Evolutionary conservation across 1,140 invertebrate species (phyloP), one percentile per base, ranked within the genome.

Genomic region (Scylla paramamosain): DNA sequence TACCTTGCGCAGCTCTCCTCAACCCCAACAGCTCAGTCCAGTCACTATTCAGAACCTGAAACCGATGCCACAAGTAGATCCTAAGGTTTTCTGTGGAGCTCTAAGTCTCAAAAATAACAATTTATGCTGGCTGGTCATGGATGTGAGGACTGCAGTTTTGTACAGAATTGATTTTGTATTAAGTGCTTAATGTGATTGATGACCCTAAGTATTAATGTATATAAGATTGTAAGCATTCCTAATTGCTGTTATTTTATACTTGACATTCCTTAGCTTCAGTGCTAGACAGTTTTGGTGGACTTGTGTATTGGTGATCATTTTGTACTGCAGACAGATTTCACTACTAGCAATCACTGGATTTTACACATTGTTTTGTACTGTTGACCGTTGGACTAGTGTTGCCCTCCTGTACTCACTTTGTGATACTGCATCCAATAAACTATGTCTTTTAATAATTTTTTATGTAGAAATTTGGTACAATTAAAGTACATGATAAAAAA

Each of bases 1-100:
- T 96, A 96, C 92, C 92, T 96, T 16, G 88, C 92, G 48, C 95
- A 96, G 77, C 94, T 96, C 82, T 92, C 94, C 25, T 59, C 94
- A n/a, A 77, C 94, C 29, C 32, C 91, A 12, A 82, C 67, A 84
- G 39, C 82, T 59, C 90, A 95, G 29, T 10, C 90, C 83, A 92
- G 52, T 67, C 94, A 84, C 83, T 94, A 93, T 14, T 39, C 94
- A 84, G 93, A 96, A 59, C 59, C 94, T 31, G 94, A 95, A 90
- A 48, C 93, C 28, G 94, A 96, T 95, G 92, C 91, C 48, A 93
- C 67, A 25, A 77, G 67, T 20, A 77, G 67, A n/a, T 77, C 67
- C 7, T 67, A 31, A 52, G n/a, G n/a, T 87, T 87, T 87, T 59
- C 12, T 59, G 52, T 28, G 14, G n/a, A 31, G 31, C 31, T 46